phyloP scores from a whole-genome alignment of 1,140 invertebrate species.

The Nixonia krombeini region DNA sequence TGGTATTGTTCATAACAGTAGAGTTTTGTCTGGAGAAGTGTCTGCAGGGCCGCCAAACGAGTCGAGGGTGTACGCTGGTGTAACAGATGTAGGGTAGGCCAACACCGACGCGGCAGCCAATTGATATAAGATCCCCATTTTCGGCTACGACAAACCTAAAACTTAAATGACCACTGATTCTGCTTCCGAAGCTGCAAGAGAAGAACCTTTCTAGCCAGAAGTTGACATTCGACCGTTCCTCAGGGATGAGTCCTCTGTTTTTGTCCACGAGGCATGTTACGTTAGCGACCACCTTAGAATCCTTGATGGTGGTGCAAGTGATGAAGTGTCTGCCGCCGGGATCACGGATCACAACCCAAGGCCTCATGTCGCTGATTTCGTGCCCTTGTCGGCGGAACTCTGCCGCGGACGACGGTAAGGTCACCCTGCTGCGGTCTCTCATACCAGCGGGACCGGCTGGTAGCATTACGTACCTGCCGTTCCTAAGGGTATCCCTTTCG shows the following conservation, averaged over 20 bases:
- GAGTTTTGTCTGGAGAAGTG: constrained; percentile 75
- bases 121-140: constrained; percentile 66
- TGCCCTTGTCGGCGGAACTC: constrained; percentile 75
- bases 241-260: constrained; percentile 78
- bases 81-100: constrained; percentile 84
- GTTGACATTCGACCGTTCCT: constrained; percentile 78
- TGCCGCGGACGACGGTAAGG: constrained; percentile 74
- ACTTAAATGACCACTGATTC: constrained; percentile 82
- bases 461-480: constrained; percentile 79
- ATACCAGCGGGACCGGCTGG: constrained; percentile 81
- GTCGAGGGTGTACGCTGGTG: constrained; percentile 76
- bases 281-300: constrained; percentile 82
- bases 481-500: constrained; percentile 76
- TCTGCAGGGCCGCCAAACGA: constrained; percentile 76
- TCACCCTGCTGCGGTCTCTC: constrained; percentile 77
- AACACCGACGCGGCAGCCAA: constrained; percentile 82
- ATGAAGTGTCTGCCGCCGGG: constrained; percentile 81
- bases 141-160: constrained; percentile 77
- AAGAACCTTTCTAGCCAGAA: constrained; percentile 83
- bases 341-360: constrained; percentile 83
- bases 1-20: constrained; percentile 66
- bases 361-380: constrained; percentile 80
- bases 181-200: constrained; percentile 73
- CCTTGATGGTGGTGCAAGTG: constrained; percentile 85
- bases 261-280: constrained; percentile 82